Conservation (phyloP, 2,888 invertebrate genomes). For the Megastigmus dorsalis region DNA sequence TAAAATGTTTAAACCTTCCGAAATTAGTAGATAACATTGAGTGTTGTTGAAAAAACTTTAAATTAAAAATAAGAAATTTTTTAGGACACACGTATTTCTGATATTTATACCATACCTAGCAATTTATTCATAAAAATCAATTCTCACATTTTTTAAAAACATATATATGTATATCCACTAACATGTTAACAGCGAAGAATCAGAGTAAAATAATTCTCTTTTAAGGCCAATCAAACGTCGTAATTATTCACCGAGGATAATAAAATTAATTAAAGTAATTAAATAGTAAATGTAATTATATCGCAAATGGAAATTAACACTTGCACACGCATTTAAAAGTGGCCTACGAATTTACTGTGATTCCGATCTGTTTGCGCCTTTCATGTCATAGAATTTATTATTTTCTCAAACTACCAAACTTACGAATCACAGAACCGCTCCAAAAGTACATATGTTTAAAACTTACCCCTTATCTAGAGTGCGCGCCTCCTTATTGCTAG, state of each 20-base stretch:
- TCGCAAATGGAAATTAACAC: no score
- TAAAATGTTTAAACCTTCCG: neutral
- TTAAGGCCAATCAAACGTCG: no score
- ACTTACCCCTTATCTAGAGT: conserved; percentile 25
- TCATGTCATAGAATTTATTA: conserved; percentile 45
- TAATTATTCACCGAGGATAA: no score
- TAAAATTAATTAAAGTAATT: no score
- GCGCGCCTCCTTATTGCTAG: conserved; percentile 34
- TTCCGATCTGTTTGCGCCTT: neutral
- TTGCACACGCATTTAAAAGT: neutral
- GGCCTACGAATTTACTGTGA: neutral
- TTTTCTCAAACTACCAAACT: conserved; percentile 49
- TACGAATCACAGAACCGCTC: conserved; percentile 47
- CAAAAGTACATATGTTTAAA: conserved; percentile 43
- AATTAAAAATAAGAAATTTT: no score
- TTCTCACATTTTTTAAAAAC: conserved; percentile 12
- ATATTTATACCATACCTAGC: no score
- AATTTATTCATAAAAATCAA: neutral
- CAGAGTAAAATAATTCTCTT: neutral
- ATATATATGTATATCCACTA: conserved; percentile 18
- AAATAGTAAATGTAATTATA: no score
- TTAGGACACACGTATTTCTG: no score
- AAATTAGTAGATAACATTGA: no score
- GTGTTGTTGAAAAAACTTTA: no score
- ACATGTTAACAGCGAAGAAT: neutral